A percentile compares a stretch with the other conserved stretches of the same genome.
Evolutionary conservation across 2,888 invertebrate genomes (phyloP).

Genomic region (Thymelicus lineola): DNA sequence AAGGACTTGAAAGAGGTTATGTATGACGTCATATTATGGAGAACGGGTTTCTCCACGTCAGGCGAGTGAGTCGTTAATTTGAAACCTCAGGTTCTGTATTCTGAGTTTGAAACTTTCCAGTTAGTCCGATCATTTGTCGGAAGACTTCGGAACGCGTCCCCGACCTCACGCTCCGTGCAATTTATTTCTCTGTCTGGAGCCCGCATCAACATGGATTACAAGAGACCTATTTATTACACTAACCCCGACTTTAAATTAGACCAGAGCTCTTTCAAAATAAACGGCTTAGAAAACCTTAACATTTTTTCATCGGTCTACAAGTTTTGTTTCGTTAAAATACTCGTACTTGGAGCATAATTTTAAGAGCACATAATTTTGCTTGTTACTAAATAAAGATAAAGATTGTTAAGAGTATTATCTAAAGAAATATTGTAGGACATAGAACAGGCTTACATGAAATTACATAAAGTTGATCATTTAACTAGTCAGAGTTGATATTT

Average conservation of each 20-base stretch:
- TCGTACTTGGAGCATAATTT: no score
- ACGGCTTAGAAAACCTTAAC: constrained; percentile 3
- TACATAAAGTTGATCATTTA: no score
- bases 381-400: no score
- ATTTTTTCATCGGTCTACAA: not conserved
- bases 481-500: no score
- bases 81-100: no score
- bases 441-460: no score
- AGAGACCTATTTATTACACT: constrained; percentile 33
- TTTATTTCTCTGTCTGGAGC: constrained; percentile 52
- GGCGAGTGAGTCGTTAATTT: constrained; percentile 58
- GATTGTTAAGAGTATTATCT: no score
- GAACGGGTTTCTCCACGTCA: no score
- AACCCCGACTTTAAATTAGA: constrained; percentile 30
- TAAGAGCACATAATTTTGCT: no score
- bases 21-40: constrained; percentile 58
- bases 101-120: constrained; percentile 61
- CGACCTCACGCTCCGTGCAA: constrained; percentile 51
- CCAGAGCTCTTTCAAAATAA: constrained; percentile 20
- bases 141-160: constrained; percentile 59
- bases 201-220: constrained; percentile 39
- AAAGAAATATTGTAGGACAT: no score
- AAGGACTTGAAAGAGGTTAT: not conserved
- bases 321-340: not conserved
- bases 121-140: constrained; percentile 61